Percentiles rank a stretch among this genome's conserved stretches.
Evolutionary conservation across 2,888 invertebrate genomes (phyloP).

Genomic region (Papilio gigon): DNA sequence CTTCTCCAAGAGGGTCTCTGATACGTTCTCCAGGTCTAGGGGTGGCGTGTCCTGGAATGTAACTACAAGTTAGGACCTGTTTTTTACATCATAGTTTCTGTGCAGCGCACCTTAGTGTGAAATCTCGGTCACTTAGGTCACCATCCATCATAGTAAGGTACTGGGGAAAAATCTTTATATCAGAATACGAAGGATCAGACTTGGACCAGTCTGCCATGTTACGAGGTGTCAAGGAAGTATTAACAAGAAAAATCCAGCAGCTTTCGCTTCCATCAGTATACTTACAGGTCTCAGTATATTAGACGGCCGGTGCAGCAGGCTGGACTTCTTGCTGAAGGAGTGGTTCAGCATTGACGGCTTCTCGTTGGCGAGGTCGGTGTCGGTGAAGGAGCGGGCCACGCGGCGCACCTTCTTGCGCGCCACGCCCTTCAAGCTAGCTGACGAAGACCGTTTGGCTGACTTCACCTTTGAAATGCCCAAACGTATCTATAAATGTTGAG

Average conservation of each 20-base stretch:
- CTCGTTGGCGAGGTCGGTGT: conserved; percentile 75
- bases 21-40: conserved; percentile 88
- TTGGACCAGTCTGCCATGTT: too few relatives aligned
- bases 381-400: conserved; percentile 67
- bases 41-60: conserved; percentile 87
- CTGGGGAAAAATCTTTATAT: background rate
- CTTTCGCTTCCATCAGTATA: too few relatives aligned
- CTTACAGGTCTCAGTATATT: conserved; percentile 87
- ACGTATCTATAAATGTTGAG: conserved; percentile 76
- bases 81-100: too few relatives aligned
- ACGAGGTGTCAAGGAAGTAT: too few relatives aligned
- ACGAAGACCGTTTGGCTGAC: conserved; percentile 74
- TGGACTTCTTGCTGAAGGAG: conserved; percentile 80
- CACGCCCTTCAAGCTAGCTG: conserved; percentile 64
- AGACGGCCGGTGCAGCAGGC: conserved; percentile 86
- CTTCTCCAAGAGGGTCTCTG: conserved; percentile 90
- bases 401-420: conserved; percentile 79
- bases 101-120: background rate
- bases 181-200: background rate
- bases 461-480: conserved; percentile 79
- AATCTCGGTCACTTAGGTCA: background rate
- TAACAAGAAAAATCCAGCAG: too few relatives aligned
- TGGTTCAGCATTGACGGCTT: conserved; percentile 83
- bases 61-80: background rate
- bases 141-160: background rate